Evolutionary conservation across 2,888 invertebrate species (phyloP), one percentile per base, ranked within the genome.

Genomic region (Perdita meconis): DNA sequence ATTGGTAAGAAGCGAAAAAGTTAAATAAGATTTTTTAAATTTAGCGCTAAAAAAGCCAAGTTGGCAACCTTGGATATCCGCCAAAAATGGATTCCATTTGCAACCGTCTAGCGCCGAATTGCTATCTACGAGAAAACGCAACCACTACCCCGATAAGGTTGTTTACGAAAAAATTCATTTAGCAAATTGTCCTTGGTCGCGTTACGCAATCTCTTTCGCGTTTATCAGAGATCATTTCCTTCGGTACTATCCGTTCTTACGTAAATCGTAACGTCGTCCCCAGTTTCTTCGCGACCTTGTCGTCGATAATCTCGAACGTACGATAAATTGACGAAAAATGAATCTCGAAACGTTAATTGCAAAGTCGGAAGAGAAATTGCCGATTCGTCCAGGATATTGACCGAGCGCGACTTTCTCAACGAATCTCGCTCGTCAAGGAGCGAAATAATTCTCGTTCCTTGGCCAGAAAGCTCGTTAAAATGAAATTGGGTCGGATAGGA

Each of bases 231-330:
- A 61, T 55, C 53, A 13, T 36, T 42, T 44, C 51, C 19, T n/a
- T 26, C 22, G 34, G 24, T 53, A n/a, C 34, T 53, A 22, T 38
- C 24, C 34, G 40, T 61, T 53, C 60, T 61, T 69, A 61, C 69
- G 69, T 69, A 61, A 69, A 69, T 56, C 56, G 22, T 44, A 26
- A 26, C 34, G 63, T 40, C 50, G 47, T 40, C 36, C 26, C 61
- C 36, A 19, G 16, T 19, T 64, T 26, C 5, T 36, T 53, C 38
- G 63, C 19, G 34, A 53, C 34, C 51, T 36, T 36, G 44, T 13
- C 5, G n/a, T 13, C 40, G 51, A 6, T 12, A 30, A 30, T 19
- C 57, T 68, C 53, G 6, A 59, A 30, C 24, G 1, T 47, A 40
- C 40, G 44, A 59, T 66, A 59, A 19, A 66, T 66, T 55, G 55